These are phyloP conservation scores for Drosophila sucinea DNA, from an alignment of 1,140 invertebrate genomes.

Conservation along the genomic window DNA sequence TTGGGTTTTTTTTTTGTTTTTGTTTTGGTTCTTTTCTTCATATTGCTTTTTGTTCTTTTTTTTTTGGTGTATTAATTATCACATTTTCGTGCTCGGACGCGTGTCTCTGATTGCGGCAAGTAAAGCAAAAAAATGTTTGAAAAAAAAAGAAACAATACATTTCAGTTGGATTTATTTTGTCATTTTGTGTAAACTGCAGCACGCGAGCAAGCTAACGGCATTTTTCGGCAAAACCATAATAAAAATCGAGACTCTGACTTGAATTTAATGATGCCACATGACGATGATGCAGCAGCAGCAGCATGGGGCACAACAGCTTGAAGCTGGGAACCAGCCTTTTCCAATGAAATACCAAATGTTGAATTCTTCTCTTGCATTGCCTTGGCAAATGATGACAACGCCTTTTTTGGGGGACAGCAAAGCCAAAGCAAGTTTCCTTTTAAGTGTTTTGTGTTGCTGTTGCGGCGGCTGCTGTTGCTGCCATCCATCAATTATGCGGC, in stretches of 20 bases:
- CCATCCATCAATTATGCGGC: slow-evolving; percentile 78
- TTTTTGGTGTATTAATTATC: slow-evolving; percentile 70
- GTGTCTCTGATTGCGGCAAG: slow-evolving; percentile 53
- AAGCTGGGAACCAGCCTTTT: slow-evolving; percentile 49
- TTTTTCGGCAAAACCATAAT: slow-evolving; percentile 52
- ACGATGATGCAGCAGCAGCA: slow-evolving; percentile 28
- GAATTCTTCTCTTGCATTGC: slow-evolving; percentile 62
- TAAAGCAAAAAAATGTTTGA: slow-evolving; percentile 23
- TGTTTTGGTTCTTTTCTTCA: slow-evolving; percentile 14
- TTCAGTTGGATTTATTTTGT: slow-evolving; percentile 63
- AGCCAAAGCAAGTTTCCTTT: slow-evolving; percentile 74
- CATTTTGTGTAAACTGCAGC: slow-evolving; percentile 28
- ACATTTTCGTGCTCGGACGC: slow-evolving; percentile 56
- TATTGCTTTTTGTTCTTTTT: slow-evolving; percentile 36
- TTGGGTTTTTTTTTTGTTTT: not conserved
- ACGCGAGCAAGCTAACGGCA: slow-evolving; percentile 76
- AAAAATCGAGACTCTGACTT: slow-evolving; percentile 42
- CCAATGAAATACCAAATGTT: slow-evolving; percentile 58
- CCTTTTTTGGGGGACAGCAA: slow-evolving; percentile 68
- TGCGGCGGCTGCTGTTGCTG: slow-evolving; percentile 40
- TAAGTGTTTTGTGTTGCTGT: slow-evolving; percentile 54
- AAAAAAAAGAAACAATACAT: slow-evolving; percentile 42
- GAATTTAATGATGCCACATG: slow-evolving; percentile 72
- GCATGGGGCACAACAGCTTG: slow-evolving; percentile 6
- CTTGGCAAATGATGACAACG: slow-evolving; percentile 66